Conservation (phyloP, 2,888 invertebrate species). For the Clivina fossor region DNA sequence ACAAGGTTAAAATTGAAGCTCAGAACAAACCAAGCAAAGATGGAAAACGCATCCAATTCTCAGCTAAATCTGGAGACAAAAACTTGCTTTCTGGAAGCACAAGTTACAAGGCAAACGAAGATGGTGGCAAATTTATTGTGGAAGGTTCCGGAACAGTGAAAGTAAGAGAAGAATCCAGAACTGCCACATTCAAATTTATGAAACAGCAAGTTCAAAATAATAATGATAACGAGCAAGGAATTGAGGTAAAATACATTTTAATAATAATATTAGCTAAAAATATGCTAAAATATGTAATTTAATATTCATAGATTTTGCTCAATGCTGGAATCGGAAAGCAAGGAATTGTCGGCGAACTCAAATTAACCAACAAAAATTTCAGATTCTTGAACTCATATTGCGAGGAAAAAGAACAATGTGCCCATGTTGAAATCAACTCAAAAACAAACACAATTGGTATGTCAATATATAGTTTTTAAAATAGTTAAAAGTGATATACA, state of each 20-base stretch:
- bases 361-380: slow-evolving; percentile 72
- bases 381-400: slow-evolving; percentile 72
- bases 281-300: slow-evolving; percentile 17
- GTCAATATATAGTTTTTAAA: slow-evolving; percentile 42
- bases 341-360: slow-evolving; percentile 70
- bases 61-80: slow-evolving; percentile 64
- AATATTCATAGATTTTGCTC: slow-evolving; percentile 58
- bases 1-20: slow-evolving; percentile 66
- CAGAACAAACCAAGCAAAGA: slow-evolving; percentile 63
- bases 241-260: slow-evolving; percentile 53
- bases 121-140: slow-evolving; percentile 69
- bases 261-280: slow-evolving; percentile 8
- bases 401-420: slow-evolving; percentile 78
- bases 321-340: slow-evolving; percentile 70
- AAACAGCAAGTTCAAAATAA: slow-evolving; percentile 58
- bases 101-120: slow-evolving; percentile 69
- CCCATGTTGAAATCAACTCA: slow-evolving; percentile 69
- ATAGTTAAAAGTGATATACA: slow-evolving; percentile 14
- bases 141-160: slow-evolving; percentile 76
- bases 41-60: slow-evolving; percentile 65
- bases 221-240: slow-evolving; percentile 68
- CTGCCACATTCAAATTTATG: slow-evolving; percentile 74
- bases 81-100: slow-evolving; percentile 72
- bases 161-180: slow-evolving; percentile 67
- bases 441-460: slow-evolving; percentile 57